Evolutionary conservation across 1,140 invertebrate species (phyloP).

Genomic region (Drosophila hydei): DNA sequence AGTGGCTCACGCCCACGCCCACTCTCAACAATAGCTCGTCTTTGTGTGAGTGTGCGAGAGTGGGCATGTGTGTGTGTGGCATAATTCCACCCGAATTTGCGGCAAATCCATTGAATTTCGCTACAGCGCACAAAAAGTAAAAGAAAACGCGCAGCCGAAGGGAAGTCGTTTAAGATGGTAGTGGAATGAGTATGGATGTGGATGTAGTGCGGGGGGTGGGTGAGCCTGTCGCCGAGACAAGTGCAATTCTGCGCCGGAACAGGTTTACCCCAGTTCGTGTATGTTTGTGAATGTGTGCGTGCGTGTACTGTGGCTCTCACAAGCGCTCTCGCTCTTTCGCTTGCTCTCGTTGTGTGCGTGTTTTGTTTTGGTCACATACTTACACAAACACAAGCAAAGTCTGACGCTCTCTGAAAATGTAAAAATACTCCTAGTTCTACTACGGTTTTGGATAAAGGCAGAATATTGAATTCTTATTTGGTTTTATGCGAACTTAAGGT

Average conservation of each 20-base stretch:
- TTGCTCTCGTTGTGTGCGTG: constrained; percentile 59
- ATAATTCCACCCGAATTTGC: constrained; percentile 83
- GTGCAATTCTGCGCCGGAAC: constrained; percentile 78
- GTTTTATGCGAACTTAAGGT: too few species aligned
- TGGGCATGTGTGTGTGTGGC: constrained; percentile 47
- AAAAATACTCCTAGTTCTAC: constrained; percentile 55
- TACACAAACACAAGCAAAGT: constrained; percentile 23
- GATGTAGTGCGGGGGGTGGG: not conserved
- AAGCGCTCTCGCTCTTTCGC: constrained; percentile 17
- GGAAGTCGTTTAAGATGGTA: constrained; percentile 13
- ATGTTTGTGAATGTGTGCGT: constrained; percentile 13
- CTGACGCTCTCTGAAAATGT: constrained; percentile 15
- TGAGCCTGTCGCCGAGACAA: constrained; percentile 55
- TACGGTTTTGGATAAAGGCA: constrained; percentile 31
- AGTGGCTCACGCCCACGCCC: constrained; percentile 67
- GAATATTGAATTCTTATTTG: constrained; percentile 20
- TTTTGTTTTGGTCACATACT: constrained; percentile 80
- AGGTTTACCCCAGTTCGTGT: constrained; percentile 56
- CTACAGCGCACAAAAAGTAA: constrained; percentile 79
- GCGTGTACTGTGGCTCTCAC: constrained; percentile 25
- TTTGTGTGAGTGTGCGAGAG: constrained; percentile 8
- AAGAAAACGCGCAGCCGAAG: constrained; percentile 76
- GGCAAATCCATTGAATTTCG: constrained; percentile 78
- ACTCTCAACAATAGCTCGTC: constrained; percentile 57
- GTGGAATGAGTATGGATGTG: not conserved